Conservation (phyloP, 2,797 vertebrate species). For the Holocentrus rufus region DNA sequence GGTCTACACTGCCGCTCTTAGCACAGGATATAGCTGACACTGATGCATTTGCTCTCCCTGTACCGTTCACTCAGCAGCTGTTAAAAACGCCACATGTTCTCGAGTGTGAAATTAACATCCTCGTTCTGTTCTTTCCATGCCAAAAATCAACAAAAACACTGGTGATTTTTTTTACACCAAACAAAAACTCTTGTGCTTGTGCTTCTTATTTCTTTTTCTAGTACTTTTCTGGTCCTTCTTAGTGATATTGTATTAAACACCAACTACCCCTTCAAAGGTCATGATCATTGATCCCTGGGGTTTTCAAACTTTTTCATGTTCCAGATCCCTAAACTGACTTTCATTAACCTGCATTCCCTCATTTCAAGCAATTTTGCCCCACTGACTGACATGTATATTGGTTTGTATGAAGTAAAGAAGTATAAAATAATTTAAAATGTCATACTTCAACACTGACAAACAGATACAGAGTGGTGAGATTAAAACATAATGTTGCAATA, state of each 20-base stretch:
- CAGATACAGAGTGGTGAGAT: too few relatives aligned
- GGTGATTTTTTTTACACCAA: neutral
- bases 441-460: too few relatives aligned
- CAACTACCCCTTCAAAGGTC: neutral
- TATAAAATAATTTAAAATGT: too few relatives aligned
- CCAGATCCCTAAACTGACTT: too few relatives aligned
- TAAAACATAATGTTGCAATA: too few relatives aligned
- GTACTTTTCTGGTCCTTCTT: neutral
- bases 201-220: neutral
- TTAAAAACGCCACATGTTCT: constrained; percentile 71
- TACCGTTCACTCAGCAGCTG: constrained; percentile 62
- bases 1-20: constrained; percentile 71
- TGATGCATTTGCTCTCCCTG: constrained; percentile 68
- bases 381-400: too few relatives aligned
- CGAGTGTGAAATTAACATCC: constrained; percentile 63
- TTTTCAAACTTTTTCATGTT: too few relatives aligned
- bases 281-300: too few relatives aligned
- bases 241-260: neutral
- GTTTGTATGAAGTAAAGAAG: too few relatives aligned
- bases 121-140: constrained; percentile 8
- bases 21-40: constrained; percentile 77
- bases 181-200: too few relatives aligned
- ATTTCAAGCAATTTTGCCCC: too few relatives aligned
- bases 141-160: constrained; percentile 53
- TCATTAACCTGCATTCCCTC: too few relatives aligned